Percentiles rank a stretch among this genome's conserved stretches.
Conservation (phyloP, 2,888 invertebrate species). For the Bedellia somnulentella region DNA sequence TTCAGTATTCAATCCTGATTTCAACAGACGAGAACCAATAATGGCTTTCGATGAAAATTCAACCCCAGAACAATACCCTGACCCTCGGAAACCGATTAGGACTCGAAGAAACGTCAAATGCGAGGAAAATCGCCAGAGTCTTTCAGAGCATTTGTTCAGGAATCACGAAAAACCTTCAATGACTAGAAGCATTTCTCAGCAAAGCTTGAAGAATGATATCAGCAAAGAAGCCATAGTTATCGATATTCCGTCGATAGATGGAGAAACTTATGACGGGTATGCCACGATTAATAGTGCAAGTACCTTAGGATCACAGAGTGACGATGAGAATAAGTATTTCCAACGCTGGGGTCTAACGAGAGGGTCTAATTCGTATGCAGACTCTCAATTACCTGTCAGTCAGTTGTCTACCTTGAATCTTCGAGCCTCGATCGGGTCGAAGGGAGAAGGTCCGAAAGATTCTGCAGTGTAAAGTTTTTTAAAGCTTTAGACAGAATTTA, state of each 20-base stretch:
- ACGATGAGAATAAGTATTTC: conserved; percentile 20
- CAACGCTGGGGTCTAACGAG: conserved; percentile 53
- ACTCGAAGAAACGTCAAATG: conserved; percentile 8
- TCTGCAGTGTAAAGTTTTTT: conserved; percentile 22
- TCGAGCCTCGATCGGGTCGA: conserved; percentile 19
- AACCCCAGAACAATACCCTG: conserved; percentile 12
- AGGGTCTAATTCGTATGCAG: conserved; percentile 51
- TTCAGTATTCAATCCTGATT: conserved; percentile 29
- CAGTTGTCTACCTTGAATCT: conserved; percentile 42
- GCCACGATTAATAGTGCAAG: conserved; percentile 24
- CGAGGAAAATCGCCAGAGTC: conserved; percentile 27
- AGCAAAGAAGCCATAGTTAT: conserved; percentile 44
- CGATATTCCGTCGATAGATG: conserved; percentile 31
- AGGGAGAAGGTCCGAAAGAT: conserved; percentile 19
- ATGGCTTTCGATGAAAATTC: conserved; percentile 33
- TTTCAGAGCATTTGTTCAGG: conserved; percentile 31
- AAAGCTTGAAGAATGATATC: conserved; percentile 39
- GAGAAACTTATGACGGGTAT: too few species aligned
- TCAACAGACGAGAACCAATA: conserved; percentile 29
- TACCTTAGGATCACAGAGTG: conserved; percentile 15
- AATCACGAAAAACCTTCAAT: conserved; percentile 11
- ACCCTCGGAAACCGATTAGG: conserved; percentile 19
- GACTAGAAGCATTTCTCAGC: conserved; percentile 32
- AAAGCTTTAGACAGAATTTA: neutral
- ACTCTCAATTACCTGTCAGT: conserved; percentile 26